A percentile compares a stretch with the other conserved stretches of the same genome.
phyloP scores from a whole-genome alignment of 2,113 vertebrate genomes.

The Crocuta crocuta region DNA sequence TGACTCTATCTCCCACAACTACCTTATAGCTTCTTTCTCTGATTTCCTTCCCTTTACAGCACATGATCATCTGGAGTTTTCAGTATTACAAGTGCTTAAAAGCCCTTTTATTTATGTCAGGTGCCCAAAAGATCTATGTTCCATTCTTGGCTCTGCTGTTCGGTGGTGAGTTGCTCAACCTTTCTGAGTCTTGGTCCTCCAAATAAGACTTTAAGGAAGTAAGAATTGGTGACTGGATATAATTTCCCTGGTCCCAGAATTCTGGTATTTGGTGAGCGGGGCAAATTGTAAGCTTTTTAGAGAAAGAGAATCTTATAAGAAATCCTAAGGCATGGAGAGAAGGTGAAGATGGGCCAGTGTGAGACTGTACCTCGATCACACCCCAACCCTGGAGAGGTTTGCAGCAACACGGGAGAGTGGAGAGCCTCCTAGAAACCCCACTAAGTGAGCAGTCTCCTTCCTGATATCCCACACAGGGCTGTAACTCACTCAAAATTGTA shows the following conservation, averaged over 20 bases:
- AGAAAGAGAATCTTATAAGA: constrained; percentile 13
- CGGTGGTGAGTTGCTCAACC: not conserved
- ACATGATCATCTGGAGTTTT: not conserved
- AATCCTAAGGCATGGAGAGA: not conserved
- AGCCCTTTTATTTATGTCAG: not conserved
- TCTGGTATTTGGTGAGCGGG: not conserved
- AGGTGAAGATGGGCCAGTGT: not conserved
- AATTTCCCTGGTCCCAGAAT: not conserved
- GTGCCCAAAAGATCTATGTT: not conserved
- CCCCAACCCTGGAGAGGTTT: not conserved
- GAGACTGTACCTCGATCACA: not conserved
- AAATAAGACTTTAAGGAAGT: not conserved
- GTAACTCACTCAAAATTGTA: constrained; percentile 77
- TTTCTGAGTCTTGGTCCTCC: not conserved
- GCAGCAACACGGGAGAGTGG: not conserved
- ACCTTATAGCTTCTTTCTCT: not conserved
- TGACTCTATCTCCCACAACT: not conserved
- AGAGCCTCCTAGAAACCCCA: not conserved
- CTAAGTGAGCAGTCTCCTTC: not conserved
- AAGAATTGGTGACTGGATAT: not conserved
- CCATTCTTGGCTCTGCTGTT: not conserved
- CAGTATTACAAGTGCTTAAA: not conserved
- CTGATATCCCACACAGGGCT: not conserved
- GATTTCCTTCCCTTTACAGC: not conserved
- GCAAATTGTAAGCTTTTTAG: not conserved